Conservation (phyloP, 1,140 invertebrate genomes). For the Cotesia typhae region DNA sequence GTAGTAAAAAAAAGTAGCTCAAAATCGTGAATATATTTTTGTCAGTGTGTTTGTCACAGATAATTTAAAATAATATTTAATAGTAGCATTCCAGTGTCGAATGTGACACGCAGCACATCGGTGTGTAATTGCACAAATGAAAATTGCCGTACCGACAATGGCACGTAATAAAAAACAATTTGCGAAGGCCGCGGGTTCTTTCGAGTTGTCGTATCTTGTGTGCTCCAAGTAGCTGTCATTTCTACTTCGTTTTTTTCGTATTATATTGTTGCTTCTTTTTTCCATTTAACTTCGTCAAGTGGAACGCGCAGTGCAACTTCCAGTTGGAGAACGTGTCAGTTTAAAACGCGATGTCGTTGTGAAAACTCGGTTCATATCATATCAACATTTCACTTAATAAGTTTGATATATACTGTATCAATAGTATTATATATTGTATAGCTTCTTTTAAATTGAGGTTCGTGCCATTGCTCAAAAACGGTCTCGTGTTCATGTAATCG, state of each 20-base stretch:
- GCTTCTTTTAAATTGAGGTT: neutral
- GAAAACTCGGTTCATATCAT: neutral
- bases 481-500: constrained; percentile 39
- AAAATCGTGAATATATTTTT: neutral
- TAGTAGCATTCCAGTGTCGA: neutral
- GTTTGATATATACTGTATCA: too few species aligned
- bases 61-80: neutral
- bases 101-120: neutral
- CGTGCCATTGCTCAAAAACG: neutral
- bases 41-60: too few species aligned
- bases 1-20: too few species aligned
- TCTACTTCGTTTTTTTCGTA: neutral
- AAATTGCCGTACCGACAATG: constrained; percentile 42
- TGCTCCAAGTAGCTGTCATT: too few species aligned
- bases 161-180: constrained; percentile 51
- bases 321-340: constrained; percentile 45
- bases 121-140: constrained; percentile 27
- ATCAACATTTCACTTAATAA: too few species aligned
- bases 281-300: constrained; percentile 42
- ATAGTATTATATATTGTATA: too few species aligned
- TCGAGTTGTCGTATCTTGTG: neutral
- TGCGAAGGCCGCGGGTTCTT: constrained; percentile 47
- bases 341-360: constrained; percentile 46
- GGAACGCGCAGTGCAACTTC: constrained; percentile 39
- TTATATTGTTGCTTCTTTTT: constrained; percentile 6